These are phyloP conservation scores for Mastomys natalensis DNA, from an alignment of 2,113 vertebrate genomes.

Conservation along the genomic window DNA sequence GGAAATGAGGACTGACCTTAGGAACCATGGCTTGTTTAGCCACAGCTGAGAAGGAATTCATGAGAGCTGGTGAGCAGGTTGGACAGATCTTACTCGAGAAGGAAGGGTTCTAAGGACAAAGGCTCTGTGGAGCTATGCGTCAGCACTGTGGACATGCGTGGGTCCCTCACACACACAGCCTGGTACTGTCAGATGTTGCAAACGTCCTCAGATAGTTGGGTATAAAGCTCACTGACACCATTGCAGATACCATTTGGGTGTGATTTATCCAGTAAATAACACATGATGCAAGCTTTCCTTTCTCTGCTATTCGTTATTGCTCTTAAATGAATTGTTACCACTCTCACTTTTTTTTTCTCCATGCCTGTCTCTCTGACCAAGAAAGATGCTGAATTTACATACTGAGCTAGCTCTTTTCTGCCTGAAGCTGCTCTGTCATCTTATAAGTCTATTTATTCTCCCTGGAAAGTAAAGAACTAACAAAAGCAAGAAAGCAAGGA, in stretches of 20 bases:
- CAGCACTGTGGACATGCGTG: not conserved
- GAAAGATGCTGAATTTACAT: conserved; percentile 40
- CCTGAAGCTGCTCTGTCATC: not conserved
- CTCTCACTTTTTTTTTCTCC: not conserved
- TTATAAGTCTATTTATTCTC: conserved; percentile 34
- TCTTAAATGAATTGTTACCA: conserved; percentile 64
- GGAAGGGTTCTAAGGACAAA: conserved; percentile 44
- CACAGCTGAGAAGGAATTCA: conserved; percentile 9
- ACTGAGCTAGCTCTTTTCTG: not conserved
- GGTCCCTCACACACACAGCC: not conserved
- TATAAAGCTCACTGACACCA: conserved; percentile 28
- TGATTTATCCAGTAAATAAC: conserved; percentile 47
- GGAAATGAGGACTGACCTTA: not conserved
- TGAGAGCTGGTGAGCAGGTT: not conserved
- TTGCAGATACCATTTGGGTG: not conserved
- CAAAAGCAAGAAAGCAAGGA: not conserved
- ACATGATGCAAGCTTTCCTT: conserved; percentile 52
- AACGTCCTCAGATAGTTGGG: not conserved
- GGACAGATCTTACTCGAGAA: conserved; percentile 24
- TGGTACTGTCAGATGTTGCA: not conserved
- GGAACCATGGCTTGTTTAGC: not conserved
- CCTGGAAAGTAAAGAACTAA: not conserved
- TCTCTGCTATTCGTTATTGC: conserved; percentile 57
- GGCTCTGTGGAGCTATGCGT: not conserved
- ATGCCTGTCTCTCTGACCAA: conserved; percentile 6